Evolutionary conservation across 37 sponge, comb jelly and placozoan genomes (phyloP), one percentile per base, ranked within the genome.

Genomic region (Ephydatia muelleri): DNA sequence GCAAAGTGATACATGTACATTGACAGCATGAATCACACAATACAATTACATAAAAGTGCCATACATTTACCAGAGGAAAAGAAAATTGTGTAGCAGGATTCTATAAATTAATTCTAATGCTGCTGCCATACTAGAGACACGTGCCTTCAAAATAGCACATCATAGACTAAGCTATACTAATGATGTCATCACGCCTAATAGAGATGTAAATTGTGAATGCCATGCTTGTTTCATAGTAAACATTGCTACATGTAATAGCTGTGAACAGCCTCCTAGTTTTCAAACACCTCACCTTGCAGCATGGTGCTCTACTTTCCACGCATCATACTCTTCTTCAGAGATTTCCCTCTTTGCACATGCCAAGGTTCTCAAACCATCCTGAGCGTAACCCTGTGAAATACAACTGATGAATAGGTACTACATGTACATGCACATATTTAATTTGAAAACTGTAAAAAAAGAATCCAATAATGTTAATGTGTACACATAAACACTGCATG

Each of bases 341-440:
- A 98, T 32, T 16, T 88, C 89, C 69, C 89, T 93, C 83, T 87
- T 78, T 25, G 98, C 98, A 13, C 92, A 48, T 23, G 88, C 87
- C 49, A 98, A 83, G 33, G 98, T 97, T 40, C 98, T 86, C 73
- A 97, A 74, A 26, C 98, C 98, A 28, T 93, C 94, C 36, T 84
- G 87, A 31, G 96, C 98, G 87, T 91, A 98, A 30, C 79, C 84
- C 91, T 96, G 68, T 79, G 74, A 37, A 2, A 1, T 40, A 43
- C n/a, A n/a, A n/a, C n/a, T n/a, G n/a, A n/a, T n/a, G n/a, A n/a
- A n/a, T n/a, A n/a, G n/a, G n/a, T n/a, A n/a, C n/a, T n/a, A n/a
- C 30, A 27, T 30, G 3, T 69, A 69, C 70, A 30, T 29, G 27
- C 70, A 29, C 29, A 69, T 29, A 69, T 69, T n/a, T n/a, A n/a